Base-by-base conservation (phyloP, 2,888 invertebrate species). In the Ormyrus thymus region DNA sequence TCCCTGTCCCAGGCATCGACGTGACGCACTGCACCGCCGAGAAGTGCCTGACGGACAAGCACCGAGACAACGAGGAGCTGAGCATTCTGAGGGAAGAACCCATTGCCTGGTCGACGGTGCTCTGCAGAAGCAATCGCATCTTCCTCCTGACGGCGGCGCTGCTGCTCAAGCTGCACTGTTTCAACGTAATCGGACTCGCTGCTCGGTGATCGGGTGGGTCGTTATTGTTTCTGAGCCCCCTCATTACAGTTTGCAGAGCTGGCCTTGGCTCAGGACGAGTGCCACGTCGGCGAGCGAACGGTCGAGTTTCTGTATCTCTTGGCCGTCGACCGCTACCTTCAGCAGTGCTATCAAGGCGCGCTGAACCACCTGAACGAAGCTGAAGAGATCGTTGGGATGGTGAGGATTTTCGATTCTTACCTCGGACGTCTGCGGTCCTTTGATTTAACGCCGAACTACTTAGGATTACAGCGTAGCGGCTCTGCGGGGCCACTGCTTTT, bases 381-480 rank as follows among this genome's bases (percentile, higher is more conserved):
- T 29, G 79, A 81, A 76, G 59, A 13, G 6, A 81, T 76, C 6
- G 84, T 86, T 9, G 88, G 87, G 70, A 72, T 85, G 83, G 88
- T 88, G 78, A n/a, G 72, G 29, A 29, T 29, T 3, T 29, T 0
- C 29, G 29, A 29, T 29, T 29, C 29, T 29, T 29, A 4, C 29
- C 4, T 29, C 29, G 29, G 29, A 29, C 29, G 1, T 29, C 29
- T 29, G 29, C 29, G 2, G 29, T 29, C 29, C 29, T 29, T 29
- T 4, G 29, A 29, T 29, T 29, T 29, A 29, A 29, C 29, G 29
- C n/a, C 46, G 6, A 15, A 56, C 58, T 9, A 43, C 45, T 11
- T 65, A 88, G 88, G 87, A 88, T 69, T 86, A 85, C 50, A 83
- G 86, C 8, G 81, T 86, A 29, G 81, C 84, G 58, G 83, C 85